Conservation (phyloP, 2,888 invertebrate species). For the Carcina quercana region DNA sequence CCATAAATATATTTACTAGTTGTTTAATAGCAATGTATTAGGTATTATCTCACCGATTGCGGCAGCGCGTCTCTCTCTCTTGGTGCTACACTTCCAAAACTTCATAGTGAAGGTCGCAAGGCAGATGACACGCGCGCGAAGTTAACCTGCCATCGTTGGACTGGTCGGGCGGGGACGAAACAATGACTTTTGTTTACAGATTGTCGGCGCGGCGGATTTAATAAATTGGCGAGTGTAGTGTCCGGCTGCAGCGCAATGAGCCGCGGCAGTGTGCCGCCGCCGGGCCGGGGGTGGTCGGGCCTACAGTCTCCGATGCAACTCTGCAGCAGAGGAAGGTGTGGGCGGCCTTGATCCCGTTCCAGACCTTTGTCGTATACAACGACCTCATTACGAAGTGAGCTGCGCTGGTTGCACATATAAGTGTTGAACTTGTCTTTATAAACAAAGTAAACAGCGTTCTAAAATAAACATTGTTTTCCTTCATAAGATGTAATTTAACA, state of each 20-base stretch:
- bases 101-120: conserved; percentile 40
- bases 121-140: conserved; percentile 45
- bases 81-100: conserved; percentile 63
- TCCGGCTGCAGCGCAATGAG: conserved; percentile 48
- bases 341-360: conserved; percentile 44
- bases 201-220: conserved; percentile 54
- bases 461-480: conserved; percentile 1
- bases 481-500: too few species aligned
- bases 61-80: conserved; percentile 39
- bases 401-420: too few species aligned
- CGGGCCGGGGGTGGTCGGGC: conserved; percentile 49
- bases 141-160: conserved; percentile 54
- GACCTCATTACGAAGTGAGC: too few species aligned
- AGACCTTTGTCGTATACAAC: conserved; percentile 11
- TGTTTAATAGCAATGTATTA: background rate
- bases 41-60: conserved; percentile 44
- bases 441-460: conserved; percentile 2
- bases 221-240: conserved; percentile 55
- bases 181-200: conserved; percentile 73
- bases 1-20: background rate
- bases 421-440: too few species aligned
- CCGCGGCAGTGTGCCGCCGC: conserved; percentile 13
- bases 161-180: conserved; percentile 60
- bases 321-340: conserved; percentile 54
- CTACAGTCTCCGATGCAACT: conserved; percentile 37